phyloP scores from a whole-genome alignment of 2,113 vertebrate genomes.

The Conger conger region DNA sequence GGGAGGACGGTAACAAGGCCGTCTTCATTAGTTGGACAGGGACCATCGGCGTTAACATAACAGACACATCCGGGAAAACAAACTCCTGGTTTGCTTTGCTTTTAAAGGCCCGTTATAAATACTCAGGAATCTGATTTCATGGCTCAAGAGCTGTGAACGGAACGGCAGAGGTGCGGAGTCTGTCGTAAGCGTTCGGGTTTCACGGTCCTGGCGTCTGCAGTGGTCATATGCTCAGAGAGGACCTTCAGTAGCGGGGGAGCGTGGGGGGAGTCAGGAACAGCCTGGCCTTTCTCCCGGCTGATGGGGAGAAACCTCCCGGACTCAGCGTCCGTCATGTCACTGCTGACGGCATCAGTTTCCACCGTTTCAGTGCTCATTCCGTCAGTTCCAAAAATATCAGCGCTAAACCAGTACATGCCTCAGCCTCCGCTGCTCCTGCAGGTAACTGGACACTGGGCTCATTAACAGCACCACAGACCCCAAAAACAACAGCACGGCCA shows the following conservation, averaged over 20 bases:
- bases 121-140: not conserved
- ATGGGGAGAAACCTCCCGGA: no score
- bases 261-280: not conserved
- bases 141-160: not conserved
- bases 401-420: no score
- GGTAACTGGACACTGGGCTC: no score
- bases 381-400: no score
- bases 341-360: no score
- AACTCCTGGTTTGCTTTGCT: not conserved
- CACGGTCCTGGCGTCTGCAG: not conserved
- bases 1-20: not conserved
- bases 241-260: no score
- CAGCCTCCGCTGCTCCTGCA: no score
- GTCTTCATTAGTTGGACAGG: not conserved
- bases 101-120: not conserved
- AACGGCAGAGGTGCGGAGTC: not conserved
- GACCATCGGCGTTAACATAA: no score
- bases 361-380: no score
- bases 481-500: no score
- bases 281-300: not conserved
- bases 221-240: not conserved
- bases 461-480: no score
- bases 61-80: not conserved
- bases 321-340: no score
- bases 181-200: not conserved